Base-by-base conservation (phyloP, 2,888 invertebrate genomes). In the Chloroclystis v-ata region DNA sequence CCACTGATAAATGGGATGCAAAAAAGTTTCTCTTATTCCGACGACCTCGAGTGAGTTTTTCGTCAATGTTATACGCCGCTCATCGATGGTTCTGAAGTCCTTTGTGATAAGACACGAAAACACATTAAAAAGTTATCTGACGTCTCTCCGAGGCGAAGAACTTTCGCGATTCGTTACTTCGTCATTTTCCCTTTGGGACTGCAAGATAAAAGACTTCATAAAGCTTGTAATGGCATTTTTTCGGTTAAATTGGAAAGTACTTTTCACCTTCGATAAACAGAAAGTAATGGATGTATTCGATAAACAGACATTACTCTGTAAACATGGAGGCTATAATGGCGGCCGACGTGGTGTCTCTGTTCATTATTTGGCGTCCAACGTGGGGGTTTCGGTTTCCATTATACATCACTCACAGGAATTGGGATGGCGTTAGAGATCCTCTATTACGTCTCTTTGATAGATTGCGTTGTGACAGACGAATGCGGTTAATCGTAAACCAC, bases 271-370 rank as follows among this genome's bases (percentile, higher is more conserved):
- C 11, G 44, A 14, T 9, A 47, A 52, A 52, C 33, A 49, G 43
- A 20, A 29, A 30, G 26, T 33, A 47, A 47, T 37, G 40, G 41
- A 33, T 43, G 37, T 43, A 47, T 37, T 41, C 33, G 9, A 46
- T 33, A 35, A 49, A 47, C 49, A 52, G 16, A 42, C 33, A 32
- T 28, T 7, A 40, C 43, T 37, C 26, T 30, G 26, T 37, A 42
- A 49, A 40, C 52, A 52, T 40, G 39, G 45, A 47, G 50, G 50
- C 59, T 43, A 53, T 61, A 63, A 61, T 69, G 65, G 62, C 63
- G 57, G 67, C 64, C 65, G 62, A 55, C 64, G 54, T 49, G 61
- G 61, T 37, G 54, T 47, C 45, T 38, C 46, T 48, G 61, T 52
- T 52, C 63, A 59, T 50, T 59, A 48, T 35, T 40, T 33, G 43